Evolutionary conservation across 2,113 vertebrate genomes (phyloP).

Genomic region (Platichthys flesus): DNA sequence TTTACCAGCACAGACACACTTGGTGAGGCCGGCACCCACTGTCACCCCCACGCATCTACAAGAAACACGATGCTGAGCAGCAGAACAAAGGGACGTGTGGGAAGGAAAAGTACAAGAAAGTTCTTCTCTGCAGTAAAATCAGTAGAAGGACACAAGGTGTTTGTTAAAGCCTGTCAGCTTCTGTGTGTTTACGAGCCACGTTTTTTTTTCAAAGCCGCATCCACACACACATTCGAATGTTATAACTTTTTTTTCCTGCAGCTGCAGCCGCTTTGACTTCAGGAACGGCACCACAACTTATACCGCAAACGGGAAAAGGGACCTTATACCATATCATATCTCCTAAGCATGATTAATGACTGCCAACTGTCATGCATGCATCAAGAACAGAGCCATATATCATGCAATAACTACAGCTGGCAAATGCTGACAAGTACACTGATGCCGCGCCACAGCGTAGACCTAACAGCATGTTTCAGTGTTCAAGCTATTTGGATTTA

Average conservation of each 20-base stretch:
- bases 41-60: conserved; percentile 52
- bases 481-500: conserved; percentile 66
- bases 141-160: not conserved
- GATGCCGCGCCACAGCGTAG: conserved; percentile 55
- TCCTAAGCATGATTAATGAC: conserved; percentile 81
- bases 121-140: conserved; percentile 6
- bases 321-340: conserved; percentile 70
- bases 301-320: conserved; percentile 22
- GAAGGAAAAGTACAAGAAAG: conserved; percentile 21
- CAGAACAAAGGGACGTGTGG: conserved; percentile 42
- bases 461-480: conserved; percentile 53
- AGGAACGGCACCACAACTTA: conserved; percentile 27
- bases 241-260: too few species aligned
- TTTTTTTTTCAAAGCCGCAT: not conserved
- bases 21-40: conserved; percentile 26
- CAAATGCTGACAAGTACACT: conserved; percentile 75
- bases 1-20: conserved; percentile 57
- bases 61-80: conserved; percentile 40
- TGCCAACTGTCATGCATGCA: conserved; percentile 77
- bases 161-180: not conserved
- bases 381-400: conserved; percentile 75
- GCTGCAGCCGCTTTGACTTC: conserved; percentile 17
- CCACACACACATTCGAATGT: not conserved
- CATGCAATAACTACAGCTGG: conserved; percentile 79
- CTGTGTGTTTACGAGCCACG: conserved; percentile 13